Base-by-base conservation (phyloP, 1,140 invertebrate genomes). In the Aphis craccivora region DNA sequence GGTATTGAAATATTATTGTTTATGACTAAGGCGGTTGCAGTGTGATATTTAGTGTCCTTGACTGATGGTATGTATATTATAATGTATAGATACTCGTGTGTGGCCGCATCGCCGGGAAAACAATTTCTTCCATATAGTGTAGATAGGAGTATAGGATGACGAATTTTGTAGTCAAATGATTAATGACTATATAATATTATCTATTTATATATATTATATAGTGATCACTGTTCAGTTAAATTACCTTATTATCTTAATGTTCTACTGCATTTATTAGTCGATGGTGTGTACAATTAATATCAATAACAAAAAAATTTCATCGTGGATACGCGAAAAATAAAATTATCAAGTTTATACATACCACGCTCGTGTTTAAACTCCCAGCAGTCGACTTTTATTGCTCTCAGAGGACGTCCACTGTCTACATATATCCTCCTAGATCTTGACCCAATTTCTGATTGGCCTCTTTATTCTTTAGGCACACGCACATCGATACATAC, bases 391-490 rank as follows among this genome's bases (percentile, higher is more conserved):
- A 90, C 35, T 60, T 90, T 60, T 60, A 60, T 60, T 67, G 51
- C 88, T 43, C 45, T 51, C 45, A 55, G 81, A 93, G 91, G 91
- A 92, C 91, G 48, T 86, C 81, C 37, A 93, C 91, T 93, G 81
- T 55, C 23, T 86, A 83, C 45, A 86, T 23, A 76, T 76, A 76
- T 93, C 91, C 91, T 93, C 48, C 81, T 51, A 83, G 91, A 93
- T 93, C 91, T 93, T 93, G 91, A 93, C 91, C 91, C 23, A 25
- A 93, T 86, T 93, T 84, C 6, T 1, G 22, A 43, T 30, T 25
- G 91, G 25, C 91, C 91, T 93, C 91, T 93, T 86, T 22, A 55
- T 91, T 91, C 25, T 25, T 43, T 67, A 90, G 4, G 11, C 0
- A 25, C 23, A 20, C 30, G 14, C 48, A 89, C 35, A 89, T 40